phyloP scores from a whole-genome alignment of 2,113 vertebrate genomes.

The Suncus etruscus region DNA sequence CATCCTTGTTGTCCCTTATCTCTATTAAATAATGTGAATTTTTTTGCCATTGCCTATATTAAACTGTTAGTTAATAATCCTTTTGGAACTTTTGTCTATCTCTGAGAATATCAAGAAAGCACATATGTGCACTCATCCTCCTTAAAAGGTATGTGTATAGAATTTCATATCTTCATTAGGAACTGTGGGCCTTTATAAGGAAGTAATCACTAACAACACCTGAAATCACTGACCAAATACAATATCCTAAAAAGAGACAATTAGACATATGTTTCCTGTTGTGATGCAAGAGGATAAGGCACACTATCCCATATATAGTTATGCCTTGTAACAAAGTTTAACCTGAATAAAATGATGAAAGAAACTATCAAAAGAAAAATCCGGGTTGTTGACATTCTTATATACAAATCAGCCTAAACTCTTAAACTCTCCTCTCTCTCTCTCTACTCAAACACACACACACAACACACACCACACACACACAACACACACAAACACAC shows the following conservation, averaged over 20 bases:
- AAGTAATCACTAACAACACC: not conserved
- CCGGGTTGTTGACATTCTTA: not conserved
- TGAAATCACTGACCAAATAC: not conserved
- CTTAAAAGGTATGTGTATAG: not conserved
- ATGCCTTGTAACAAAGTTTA: not conserved
- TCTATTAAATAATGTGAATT: not conserved
- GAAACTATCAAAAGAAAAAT: slow-evolving; percentile 40
- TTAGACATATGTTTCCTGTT: not conserved
- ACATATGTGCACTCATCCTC: not conserved
- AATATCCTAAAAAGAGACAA: slow-evolving; percentile 5
- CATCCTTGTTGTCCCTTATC: not conserved
- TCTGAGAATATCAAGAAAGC: not conserved
- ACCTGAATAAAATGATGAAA: slow-evolving; percentile 36
- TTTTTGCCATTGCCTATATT: not conserved
- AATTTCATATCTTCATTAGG: not conserved
- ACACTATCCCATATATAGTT: not conserved
- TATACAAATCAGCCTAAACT: not conserved
- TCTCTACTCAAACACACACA: not conserved
- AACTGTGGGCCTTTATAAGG: slow-evolving; percentile 7
- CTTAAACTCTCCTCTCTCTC: not conserved
- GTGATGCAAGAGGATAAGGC: not conserved
- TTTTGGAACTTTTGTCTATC: not conserved
- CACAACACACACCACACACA: not conserved
- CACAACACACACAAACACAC: not conserved
- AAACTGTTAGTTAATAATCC: not conserved